Percentiles rank a stretch among this genome's conserved stretches.
phyloP scores from a whole-genome alignment of 2,113 vertebrate genomes.

The Rattus rattus region DNA sequence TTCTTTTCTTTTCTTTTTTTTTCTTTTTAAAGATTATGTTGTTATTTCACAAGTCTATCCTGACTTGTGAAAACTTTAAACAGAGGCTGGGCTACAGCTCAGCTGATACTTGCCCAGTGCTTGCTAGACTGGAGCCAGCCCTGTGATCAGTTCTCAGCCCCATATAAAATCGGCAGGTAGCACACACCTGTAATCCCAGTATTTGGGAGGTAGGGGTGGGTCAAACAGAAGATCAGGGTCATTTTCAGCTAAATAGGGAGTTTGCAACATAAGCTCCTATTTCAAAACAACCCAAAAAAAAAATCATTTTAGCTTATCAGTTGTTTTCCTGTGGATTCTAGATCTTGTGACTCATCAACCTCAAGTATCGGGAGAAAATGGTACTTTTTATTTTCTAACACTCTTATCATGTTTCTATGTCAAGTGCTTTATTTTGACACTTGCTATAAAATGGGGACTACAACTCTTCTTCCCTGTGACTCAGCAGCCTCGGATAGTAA shows the following conservation, averaged over 20 bases:
- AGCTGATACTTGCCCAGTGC: not conserved
- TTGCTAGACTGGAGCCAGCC: not conserved
- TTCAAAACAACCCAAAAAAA: not conserved
- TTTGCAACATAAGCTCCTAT: not conserved
- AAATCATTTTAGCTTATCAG: not conserved
- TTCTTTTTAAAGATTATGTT: not conserved
- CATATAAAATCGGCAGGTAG: not conserved
- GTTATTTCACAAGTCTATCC: not conserved
- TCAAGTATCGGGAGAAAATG: not conserved
- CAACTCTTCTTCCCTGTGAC: not conserved
- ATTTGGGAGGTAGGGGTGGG: not conserved
- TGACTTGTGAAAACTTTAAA: slow-evolving; percentile 17
- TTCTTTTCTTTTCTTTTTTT: not conserved
- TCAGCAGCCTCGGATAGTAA: not conserved
- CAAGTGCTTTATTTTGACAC: slow-evolving; percentile 48
- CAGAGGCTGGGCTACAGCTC: not conserved
- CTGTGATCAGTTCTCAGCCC: not conserved
- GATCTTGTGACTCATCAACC: not conserved
- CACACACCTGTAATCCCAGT: not conserved
- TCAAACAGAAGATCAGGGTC: not conserved
- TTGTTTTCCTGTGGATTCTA: slow-evolving; percentile 17
- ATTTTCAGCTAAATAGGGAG: not conserved
- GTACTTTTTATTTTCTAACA: not conserved
- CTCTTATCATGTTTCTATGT: not conserved
- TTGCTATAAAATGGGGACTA: not conserved